Evolutionary conservation across 2,888 invertebrate genomes (phyloP), one percentile per base, ranked within the genome.

Genomic region (Tenthredo livida): DNA sequence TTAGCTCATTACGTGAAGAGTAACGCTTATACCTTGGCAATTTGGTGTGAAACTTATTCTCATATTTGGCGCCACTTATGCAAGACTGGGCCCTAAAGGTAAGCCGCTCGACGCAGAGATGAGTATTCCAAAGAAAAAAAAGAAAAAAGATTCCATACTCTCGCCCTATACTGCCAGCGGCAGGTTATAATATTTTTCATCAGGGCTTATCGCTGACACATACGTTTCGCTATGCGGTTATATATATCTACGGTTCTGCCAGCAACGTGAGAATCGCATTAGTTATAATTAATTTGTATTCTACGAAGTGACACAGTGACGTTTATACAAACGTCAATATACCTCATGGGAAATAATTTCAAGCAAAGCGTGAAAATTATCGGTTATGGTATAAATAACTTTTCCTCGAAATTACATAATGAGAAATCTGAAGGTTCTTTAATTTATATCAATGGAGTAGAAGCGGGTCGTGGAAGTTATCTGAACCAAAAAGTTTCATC

Each of bases 181-280:
- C 58, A 80, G 9, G 50, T 40, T 80, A 61, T 29, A 29, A 21
- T 40, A 80, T 80, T 80, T 80, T n/a, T 80, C 40, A 80, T 40
- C 61, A 61, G 12, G 61, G 78, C 78, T 80, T 80, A 61, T 40
- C 61, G 78, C 61, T 61, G 78, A 58, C 21, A 37, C 29, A 77
- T 77, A 47, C 50, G 50, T 50, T 77, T 77, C 54, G 77, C 77
- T 77, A 40, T 37, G 15, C 47, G 17, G 9, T 54, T 6, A 80
- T 37, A 80, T 37, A 50, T 40, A 37, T 40, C 25, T n/a, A 33
- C 54, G 17, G 77, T 4, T n/a, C 21, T 40, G 21, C 58, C 25
- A 80, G 33, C 40, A 43, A 40, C 12, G 15, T 61, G 21, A 25
- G 40, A 80, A 80, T 61, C 21, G 58, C 21, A 80, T 80, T 40